Conservation (phyloP, 2,888 invertebrate species). For the Flexamia atlantica region DNA sequence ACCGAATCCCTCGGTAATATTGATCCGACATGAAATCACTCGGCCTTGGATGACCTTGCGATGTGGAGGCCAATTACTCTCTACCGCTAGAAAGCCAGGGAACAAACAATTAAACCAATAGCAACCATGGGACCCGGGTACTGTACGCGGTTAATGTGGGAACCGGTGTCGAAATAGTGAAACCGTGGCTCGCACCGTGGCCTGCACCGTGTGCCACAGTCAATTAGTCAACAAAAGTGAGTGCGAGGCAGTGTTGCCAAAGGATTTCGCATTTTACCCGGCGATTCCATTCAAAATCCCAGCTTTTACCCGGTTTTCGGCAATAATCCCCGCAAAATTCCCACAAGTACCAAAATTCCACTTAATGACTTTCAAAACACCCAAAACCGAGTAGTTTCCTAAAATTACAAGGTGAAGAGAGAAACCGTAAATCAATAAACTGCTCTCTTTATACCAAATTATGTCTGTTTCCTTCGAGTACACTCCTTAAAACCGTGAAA, state of each 20-base stretch:
- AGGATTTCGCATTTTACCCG: no score
- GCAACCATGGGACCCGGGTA: conserved; percentile 11
- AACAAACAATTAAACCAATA: conserved; percentile 37
- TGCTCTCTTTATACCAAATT: no score
- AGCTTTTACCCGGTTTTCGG: no score
- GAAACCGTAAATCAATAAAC: no score
- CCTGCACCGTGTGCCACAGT: neutral
- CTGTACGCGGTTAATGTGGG: conserved; percentile 27
- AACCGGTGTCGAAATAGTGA: conserved; percentile 48
- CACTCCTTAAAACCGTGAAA: no score
- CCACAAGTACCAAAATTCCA: no score
- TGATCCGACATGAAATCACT: neutral
- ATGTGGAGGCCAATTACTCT: conserved; percentile 30
- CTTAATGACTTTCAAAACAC: no score
- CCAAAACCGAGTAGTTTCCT: no score
- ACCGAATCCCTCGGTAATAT: neutral
- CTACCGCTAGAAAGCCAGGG: conserved; percentile 38
- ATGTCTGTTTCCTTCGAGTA: no score
- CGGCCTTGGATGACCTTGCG: conserved; percentile 36
- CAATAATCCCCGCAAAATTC: no score
- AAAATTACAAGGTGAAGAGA: no score
- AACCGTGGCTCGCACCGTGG: conserved; percentile 51
- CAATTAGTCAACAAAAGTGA: conserved; percentile 20
- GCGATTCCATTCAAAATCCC: no score
- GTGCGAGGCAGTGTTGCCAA: neutral